These are phyloP conservation scores for Ceyx margarethae DNA, from an alignment of 2,113 vertebrate species.

Conservation along the genomic window DNA sequence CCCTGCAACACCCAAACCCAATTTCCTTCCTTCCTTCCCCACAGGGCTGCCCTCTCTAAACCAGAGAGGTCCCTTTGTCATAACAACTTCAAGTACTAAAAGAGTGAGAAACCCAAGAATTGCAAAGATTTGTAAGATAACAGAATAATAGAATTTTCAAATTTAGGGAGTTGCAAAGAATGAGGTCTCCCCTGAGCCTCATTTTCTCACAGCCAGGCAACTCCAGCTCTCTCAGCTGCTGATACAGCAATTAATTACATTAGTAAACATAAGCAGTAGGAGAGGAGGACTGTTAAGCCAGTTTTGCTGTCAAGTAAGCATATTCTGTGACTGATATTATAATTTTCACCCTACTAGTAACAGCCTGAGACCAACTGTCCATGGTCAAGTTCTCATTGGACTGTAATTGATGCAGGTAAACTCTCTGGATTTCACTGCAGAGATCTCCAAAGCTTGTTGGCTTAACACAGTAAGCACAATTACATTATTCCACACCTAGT, in stretches of 20 bases:
- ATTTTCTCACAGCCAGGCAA: too few relatives aligned
- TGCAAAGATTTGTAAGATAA: neutral
- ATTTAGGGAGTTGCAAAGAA: too few relatives aligned
- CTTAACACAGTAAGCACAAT: neutral
- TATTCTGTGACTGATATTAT: neutral
- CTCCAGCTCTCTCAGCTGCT: too few relatives aligned
- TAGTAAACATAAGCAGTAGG: neutral
- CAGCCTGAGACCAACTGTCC: neutral
- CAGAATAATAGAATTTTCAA: too few relatives aligned
- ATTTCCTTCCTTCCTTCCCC: neutral
- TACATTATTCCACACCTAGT: neutral
- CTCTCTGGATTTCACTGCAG: neutral
- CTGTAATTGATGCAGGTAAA: neutral
- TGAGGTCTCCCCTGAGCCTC: too few relatives aligned
- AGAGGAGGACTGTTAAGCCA: neutral
- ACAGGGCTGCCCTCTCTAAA: neutral
- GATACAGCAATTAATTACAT: neutral
- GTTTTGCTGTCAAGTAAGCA: neutral
- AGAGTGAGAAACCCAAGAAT: neutral
- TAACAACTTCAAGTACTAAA: neutral
- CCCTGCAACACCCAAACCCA: neutral
- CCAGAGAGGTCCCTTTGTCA: neutral
- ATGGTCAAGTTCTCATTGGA: neutral
- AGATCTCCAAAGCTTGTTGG: neutral
- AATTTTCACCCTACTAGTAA: neutral